These are phyloP conservation scores for Ctenoplectra terminalis DNA, from an alignment of 1,140 invertebrate genomes.

Conservation along the genomic window DNA sequence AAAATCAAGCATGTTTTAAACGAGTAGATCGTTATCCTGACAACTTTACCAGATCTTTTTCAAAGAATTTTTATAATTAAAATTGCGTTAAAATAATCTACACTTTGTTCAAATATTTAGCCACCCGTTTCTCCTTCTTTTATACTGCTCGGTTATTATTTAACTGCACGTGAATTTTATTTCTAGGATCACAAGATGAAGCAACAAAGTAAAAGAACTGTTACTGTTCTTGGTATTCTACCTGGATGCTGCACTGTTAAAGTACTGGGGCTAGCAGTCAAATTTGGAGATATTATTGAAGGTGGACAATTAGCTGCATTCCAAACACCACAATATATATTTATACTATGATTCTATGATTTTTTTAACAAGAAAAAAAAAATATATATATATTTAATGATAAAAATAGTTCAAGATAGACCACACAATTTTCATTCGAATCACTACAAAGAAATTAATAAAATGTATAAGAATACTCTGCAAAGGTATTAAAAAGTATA, in stretches of 20 bases:
- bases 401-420: neutral
- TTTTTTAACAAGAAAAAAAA: neutral
- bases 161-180: neutral
- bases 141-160: neutral
- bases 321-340: conserved; percentile 56
- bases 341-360: conserved; percentile 1
- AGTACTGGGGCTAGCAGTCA: conserved; percentile 86
- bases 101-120: conserved; percentile 1
- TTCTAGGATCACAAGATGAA: neutral
- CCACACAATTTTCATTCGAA: neutral
- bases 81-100: neutral
- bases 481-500: too few species aligned
- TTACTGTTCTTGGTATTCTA: conserved; percentile 71
- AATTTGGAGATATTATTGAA: conserved; percentile 85
- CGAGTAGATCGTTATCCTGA: neutral
- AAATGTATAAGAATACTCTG: neutral
- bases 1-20: conserved; percentile 26
- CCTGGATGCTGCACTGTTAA: conserved; percentile 86
- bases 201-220: neutral
- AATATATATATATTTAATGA: neutral
- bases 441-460: neutral
- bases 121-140: neutral
- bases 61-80: neutral
- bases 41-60: conserved; percentile 15
- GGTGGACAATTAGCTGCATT: conserved; percentile 86